Base-by-base conservation (phyloP, 2,113 vertebrate genomes). In the Strigops habroptila region DNA sequence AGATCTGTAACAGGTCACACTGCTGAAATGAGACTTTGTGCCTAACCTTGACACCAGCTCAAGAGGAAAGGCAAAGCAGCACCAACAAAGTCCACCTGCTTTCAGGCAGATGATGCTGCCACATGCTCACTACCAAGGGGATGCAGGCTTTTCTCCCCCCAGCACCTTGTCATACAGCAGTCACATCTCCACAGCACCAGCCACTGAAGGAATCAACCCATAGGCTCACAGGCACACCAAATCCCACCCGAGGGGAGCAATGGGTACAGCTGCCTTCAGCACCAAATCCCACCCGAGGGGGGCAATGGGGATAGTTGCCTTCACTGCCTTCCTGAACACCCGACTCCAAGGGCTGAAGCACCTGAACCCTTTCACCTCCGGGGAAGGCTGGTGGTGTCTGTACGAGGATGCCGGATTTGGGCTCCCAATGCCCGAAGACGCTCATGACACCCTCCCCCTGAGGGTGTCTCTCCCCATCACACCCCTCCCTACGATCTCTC, bases 291-390 rank as follows among this genome's bases (percentile, higher is more conserved):
- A 18, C 30, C 52, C 52, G 5, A 52, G 14, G 51, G 25, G 31
- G 31, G 49, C 25, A 6, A 9, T 27, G 5, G 10, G 5, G 5
- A 48, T 4, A 28, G 4, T n/a, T 5, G 18, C 51, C 52, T 35
- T 9, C 68, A 44, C 12, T 51, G 13, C 14, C 33, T 31, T 16
- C 30, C 62, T 2, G 17, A 22, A 63, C 39, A 4, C 12, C 9
- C 7, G 14, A 0, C 19, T 16, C 39, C 2, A 12, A n/a, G 7
- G 9, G 21, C 55, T 10, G 37, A n/a, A 19, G 12, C 24, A 16
- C 39, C 8, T 6, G 2, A 51, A 13, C 2, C 14, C 30, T 44
- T 12, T 13, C 18, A 2, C 1, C 1, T 0, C 43, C 2, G 3
- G 8, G 62, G 14, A 78, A 25, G 53, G 55, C 41, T 2, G 25